These are phyloP conservation scores for Leuciscus idus DNA, from an alignment of 2,113 vertebrate genomes.

Conservation along the genomic window DNA sequence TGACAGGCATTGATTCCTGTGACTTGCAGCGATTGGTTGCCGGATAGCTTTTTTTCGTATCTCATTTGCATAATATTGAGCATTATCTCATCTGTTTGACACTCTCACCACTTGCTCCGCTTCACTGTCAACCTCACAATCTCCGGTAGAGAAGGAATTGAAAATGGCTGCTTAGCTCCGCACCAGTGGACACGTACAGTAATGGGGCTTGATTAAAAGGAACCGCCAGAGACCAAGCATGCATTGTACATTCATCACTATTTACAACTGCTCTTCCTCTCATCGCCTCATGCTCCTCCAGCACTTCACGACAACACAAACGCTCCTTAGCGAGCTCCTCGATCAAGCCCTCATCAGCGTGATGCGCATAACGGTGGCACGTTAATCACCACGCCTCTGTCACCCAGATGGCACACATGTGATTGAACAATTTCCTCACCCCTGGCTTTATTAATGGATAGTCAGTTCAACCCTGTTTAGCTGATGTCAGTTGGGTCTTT, in stretches of 20 bases:
- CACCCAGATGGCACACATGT: constrained; percentile 73
- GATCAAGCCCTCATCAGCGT: background rate
- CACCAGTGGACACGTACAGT: constrained; percentile 25
- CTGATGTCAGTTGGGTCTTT: constrained; percentile 5
- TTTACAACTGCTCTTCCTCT: background rate
- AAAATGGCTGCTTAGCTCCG: constrained; percentile 1
- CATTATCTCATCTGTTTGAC: background rate
- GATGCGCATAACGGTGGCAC: background rate
- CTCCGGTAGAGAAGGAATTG: background rate
- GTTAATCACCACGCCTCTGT: constrained; percentile 25
- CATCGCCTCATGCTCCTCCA: background rate
- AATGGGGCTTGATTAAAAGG: constrained; percentile 37
- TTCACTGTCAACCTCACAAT: constrained; percentile 6
- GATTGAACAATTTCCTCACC: constrained; percentile 72
- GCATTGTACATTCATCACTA: constrained; percentile 28
- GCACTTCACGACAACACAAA: background rate
- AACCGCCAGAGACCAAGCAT: constrained; percentile 23
- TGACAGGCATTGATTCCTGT: background rate
- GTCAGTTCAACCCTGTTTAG: background rate
- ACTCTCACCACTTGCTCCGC: background rate
- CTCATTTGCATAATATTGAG: background rate
- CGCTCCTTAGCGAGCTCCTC: background rate
- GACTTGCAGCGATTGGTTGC: background rate
- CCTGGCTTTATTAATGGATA: constrained; percentile 79
- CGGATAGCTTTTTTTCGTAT: background rate